A percentile compares a stretch with the other conserved stretches of the same genome.
These are phyloP conservation scores for Theocolax elegans DNA, from an alignment of 1,140 invertebrate genomes.

Conservation along the genomic window DNA sequence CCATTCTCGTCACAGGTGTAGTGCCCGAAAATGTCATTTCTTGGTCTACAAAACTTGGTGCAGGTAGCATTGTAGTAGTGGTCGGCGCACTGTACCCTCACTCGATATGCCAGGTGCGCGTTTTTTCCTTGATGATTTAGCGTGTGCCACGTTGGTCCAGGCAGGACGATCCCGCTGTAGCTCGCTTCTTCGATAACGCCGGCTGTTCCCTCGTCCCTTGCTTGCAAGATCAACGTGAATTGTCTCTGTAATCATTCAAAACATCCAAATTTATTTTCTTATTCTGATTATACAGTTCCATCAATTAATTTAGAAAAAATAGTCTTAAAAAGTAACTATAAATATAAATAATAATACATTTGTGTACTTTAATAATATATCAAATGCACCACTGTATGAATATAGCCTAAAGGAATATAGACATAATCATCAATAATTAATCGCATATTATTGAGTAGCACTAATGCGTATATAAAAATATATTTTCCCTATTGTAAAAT, in stretches of 20 bases:
- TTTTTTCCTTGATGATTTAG: constrained; percentile 81
- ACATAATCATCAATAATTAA: no score
- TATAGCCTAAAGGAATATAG: no score
- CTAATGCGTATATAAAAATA: no score
- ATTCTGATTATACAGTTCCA: no score
- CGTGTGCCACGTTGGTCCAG: constrained; percentile 90
- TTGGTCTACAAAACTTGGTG: constrained; percentile 89
- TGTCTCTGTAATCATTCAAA: constrained; percentile 85
- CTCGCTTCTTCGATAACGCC: constrained; percentile 87
- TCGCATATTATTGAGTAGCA: no score
- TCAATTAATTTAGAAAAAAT: no score
- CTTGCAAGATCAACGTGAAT: constrained; percentile 91
- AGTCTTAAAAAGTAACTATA: no score
- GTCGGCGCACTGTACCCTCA: constrained; percentile 88
- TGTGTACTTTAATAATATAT: no score
- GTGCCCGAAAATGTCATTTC: constrained; percentile 94
- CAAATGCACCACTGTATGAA: no score
- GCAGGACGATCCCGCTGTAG: constrained; percentile 90
- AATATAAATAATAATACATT: no score
- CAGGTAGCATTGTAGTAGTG: constrained; percentile 96
- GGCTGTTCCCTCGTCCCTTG: constrained; percentile 81
- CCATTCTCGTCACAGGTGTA: constrained; percentile 90
- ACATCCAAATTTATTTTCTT: no score
- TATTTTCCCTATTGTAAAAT: no score
- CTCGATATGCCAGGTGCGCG: constrained; percentile 84